Conservation (phyloP, 2,888 invertebrate species). For the Linyphia triangularis region DNA sequence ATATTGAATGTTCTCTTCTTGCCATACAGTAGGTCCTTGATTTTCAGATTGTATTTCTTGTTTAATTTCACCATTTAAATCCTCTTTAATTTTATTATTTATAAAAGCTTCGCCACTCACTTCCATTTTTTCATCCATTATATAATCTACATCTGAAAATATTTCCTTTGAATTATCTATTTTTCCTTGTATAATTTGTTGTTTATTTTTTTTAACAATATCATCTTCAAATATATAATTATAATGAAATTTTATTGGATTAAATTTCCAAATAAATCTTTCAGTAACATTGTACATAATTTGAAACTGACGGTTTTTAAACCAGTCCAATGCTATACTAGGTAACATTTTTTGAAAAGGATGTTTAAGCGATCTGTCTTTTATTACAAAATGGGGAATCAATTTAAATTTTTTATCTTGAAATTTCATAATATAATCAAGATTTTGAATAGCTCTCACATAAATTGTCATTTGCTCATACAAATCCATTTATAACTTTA, state of each 20-base stretch:
- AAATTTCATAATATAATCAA: conserved; percentile 18
- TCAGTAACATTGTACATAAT: neutral
- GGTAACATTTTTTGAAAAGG: neutral
- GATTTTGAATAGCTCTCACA: neutral
- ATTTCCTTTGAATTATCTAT: neutral
- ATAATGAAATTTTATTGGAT: neutral
- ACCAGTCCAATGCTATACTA: neutral
- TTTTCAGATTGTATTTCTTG: too few species aligned
- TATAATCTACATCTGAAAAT: too few species aligned
- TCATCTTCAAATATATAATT: neutral
- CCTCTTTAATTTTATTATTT: neutral
- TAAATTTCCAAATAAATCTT: neutral
- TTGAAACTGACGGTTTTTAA: neutral
- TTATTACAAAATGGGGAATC: neutral
- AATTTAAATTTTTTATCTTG: neutral
- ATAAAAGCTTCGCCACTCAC: neutral
- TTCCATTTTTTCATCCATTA: neutral
- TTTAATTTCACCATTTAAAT: too few species aligned
- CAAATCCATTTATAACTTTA: conserved; percentile 40
- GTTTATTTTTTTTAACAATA: neutral
- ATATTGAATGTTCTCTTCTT: too few species aligned
- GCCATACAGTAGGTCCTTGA: too few species aligned
- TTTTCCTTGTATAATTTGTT: neutral
- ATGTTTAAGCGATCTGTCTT: neutral
- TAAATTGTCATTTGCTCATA: conserved; percentile 21